These are phyloP conservation scores for Tribolium castaneum DNA, from an alignment of 1,140 invertebrate species.

Conservation along the genomic window DNA sequence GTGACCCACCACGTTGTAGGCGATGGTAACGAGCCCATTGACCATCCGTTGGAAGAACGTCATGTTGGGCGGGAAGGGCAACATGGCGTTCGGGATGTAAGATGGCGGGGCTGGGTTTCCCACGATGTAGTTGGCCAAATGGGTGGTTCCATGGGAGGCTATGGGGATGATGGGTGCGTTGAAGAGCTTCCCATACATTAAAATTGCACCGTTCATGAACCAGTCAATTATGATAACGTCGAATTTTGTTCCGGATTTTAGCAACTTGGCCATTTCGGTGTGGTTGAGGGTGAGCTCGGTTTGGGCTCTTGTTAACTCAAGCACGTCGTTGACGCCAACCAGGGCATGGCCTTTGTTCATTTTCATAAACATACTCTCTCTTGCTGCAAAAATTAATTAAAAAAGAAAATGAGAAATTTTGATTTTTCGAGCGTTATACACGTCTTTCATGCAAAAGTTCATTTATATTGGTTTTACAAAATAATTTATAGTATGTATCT, in stretches of 20 bases:
- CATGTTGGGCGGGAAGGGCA: slow-evolving; percentile 15
- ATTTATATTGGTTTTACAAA: too few relatives aligned
- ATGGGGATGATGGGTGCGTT: slow-evolving; percentile 35
- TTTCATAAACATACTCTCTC: slow-evolving; percentile 40
- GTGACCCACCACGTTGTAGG: neutral
- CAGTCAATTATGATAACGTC: slow-evolving; percentile 45
- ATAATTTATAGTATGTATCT: too few relatives aligned
- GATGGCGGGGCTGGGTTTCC: slow-evolving; percentile 36
- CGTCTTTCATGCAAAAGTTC: too few relatives aligned
- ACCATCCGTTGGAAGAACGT: slow-evolving; percentile 22
- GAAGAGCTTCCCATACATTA: slow-evolving; percentile 34
- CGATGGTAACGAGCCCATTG: neutral
- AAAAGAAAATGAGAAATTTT: too few relatives aligned
- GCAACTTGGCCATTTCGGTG: slow-evolving; percentile 27
- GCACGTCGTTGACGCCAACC: neutral
- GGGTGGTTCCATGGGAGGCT: slow-evolving; percentile 30
- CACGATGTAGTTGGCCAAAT: slow-evolving; percentile 4
- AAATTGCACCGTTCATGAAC: slow-evolving; percentile 42
- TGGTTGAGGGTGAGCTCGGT: slow-evolving; percentile 42
- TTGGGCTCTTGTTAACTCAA: slow-evolving; percentile 31
- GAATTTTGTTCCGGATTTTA: slow-evolving; percentile 36
- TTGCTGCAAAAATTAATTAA: neutral
- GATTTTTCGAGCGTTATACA: too few relatives aligned
- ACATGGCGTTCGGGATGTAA: slow-evolving; percentile 15
- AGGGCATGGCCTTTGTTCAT: slow-evolving; percentile 34